Base-by-base conservation (phyloP, 2,797 vertebrate genomes). In the Esox masquinongy region DNA sequence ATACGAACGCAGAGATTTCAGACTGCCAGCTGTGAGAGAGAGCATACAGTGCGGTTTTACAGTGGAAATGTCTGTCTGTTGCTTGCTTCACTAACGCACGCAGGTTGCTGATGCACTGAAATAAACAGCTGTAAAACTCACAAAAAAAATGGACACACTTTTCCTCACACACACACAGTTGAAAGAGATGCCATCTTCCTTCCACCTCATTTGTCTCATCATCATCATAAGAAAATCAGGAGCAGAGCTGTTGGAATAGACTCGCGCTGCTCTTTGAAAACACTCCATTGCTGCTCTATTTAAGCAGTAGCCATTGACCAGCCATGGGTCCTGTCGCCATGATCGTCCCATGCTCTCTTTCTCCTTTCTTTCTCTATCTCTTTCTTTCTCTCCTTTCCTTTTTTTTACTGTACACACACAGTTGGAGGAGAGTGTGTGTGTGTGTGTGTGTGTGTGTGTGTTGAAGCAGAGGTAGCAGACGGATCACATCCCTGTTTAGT, bases 131-230 rank as follows among this genome's bases (percentile, higher is more conserved):
- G 24, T 22, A 24, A 68, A 59, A 78, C 68, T 43, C 76, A 78
- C 17, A 68, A 74, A 67, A 22, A 67, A 47, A 82, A 70, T 36
- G 73, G 71, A 51, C 19, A 53, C 64, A 11, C 24, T 11, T 17
- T n/a, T n/a, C n/a, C n/a, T 1, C 72, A 64, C 43, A 34, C 39
- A 36, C 70, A n/a, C 68, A 63, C n/a, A 79, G 83, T 87, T 82
- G 75, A 88, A 85, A 72, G 85, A 89, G 89, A 85, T 68, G 47
- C 90, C 91, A 88, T 91, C 91, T 92, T 91, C 81, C 84, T 80
- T 79, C 77, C 73, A 70, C 56, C 68, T 80, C 81, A 75, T 86
- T 70, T 79, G 82, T 86, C 39, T 6, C 9, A 43, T 43, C 82
- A 91, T 89, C 85, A 86, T 72, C 78, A 74, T 9, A 88, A 87